phyloP scores from a whole-genome alignment of 2,797 vertebrate species.

The Notoglanidium macrostoma region DNA sequence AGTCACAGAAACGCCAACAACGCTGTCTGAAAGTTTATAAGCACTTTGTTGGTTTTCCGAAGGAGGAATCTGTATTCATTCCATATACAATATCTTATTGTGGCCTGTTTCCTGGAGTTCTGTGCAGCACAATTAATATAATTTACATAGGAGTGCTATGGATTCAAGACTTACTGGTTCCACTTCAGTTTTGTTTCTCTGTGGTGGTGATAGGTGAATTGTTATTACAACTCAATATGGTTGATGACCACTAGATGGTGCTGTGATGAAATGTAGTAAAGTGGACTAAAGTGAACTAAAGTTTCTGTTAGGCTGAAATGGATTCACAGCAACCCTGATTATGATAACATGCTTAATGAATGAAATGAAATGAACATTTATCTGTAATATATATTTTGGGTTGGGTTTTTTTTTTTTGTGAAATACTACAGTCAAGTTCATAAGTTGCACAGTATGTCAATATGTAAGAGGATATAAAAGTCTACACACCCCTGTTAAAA shows the following conservation, averaged over 20 bases:
- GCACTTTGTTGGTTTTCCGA: conserved; percentile 46
- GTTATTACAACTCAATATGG: neutral
- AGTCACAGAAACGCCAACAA: neutral
- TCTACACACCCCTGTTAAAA: neutral
- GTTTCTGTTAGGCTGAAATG: neutral
- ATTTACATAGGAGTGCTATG: neutral
- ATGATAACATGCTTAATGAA: neutral
- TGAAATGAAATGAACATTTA: neutral
- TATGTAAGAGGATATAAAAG: neutral
- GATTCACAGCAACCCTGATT: neutral
- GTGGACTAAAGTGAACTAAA: neutral
- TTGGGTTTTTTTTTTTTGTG: no score
- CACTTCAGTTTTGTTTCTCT: neutral
- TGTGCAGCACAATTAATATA: neutral
- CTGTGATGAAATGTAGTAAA: neutral
- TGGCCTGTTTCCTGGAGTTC: neutral
- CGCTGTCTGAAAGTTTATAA: neutral
- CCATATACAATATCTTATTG: neutral
- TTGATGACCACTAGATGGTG: neutral
- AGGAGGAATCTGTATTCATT: conserved; percentile 75
- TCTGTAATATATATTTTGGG: neutral
- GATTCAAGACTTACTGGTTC: neutral
- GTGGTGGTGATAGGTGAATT: neutral
- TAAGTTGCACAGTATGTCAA: neutral
- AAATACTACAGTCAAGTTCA: neutral